phyloP scores from a whole-genome alignment of 2,113 vertebrate species.

The Rhea pennata region DNA sequence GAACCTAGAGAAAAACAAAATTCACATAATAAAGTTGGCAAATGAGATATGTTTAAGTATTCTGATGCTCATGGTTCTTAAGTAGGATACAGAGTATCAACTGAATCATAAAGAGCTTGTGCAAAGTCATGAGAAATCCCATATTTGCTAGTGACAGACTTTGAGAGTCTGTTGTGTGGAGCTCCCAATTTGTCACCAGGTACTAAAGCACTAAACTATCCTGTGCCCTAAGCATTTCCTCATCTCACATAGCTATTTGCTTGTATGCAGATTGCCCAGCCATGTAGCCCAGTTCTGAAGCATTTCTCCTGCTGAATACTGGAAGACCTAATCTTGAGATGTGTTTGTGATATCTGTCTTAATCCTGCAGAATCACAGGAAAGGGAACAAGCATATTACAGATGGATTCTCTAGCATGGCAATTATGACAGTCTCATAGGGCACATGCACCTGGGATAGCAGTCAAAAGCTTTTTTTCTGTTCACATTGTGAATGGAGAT shows the following conservation, averaged over 20 bases:
- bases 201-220: neutral
- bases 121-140: neutral
- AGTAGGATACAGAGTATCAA: neutral
- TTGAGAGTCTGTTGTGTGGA: neutral
- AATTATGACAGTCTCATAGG: neutral
- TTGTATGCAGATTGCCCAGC: neutral
- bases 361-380: neutral
- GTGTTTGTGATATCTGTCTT: neutral
- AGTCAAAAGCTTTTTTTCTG: neutral
- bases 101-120: neutral
- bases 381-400: neutral
- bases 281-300: neutral
- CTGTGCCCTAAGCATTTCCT: neutral
- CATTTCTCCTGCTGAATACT: neutral
- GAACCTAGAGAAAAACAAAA: conserved; percentile 52
- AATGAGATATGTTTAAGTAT: neutral
- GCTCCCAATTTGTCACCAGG: neutral
- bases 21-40: neutral
- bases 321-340: neutral
- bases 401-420: neutral
- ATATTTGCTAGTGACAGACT: neutral
- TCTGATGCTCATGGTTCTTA: neutral
- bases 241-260: neutral
- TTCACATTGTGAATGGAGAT: neutral
- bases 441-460: neutral